phyloP scores from a whole-genome alignment of 2,113 vertebrate genomes.

The Aplodontia rufa region DNA sequence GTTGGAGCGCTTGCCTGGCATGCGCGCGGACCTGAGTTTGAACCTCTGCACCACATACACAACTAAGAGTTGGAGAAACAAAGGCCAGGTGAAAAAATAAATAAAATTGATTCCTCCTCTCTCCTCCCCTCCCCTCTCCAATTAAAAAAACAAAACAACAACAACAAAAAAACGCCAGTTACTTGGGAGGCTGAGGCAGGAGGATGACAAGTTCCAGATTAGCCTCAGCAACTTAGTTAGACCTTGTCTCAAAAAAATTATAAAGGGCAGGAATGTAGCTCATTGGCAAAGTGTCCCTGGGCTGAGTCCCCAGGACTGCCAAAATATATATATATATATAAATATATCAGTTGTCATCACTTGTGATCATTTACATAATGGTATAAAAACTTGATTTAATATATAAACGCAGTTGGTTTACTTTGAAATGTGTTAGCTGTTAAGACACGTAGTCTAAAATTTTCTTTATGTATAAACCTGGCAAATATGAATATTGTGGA shows the following conservation, averaged over 20 bases:
- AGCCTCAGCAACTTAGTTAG: not conserved
- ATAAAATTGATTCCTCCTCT: too few species aligned
- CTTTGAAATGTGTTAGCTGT: slow-evolving; percentile 30
- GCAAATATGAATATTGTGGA: not conserved
- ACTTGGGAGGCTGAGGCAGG: not conserved
- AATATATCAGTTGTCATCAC: not conserved
- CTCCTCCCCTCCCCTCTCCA: too few species aligned
- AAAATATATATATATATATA: too few species aligned
- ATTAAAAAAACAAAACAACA: too few species aligned
- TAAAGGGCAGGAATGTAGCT: not conserved
- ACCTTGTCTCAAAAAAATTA: not conserved
- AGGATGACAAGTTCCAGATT: not conserved
- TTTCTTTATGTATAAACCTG: not conserved
- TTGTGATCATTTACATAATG: slow-evolving; percentile 33
- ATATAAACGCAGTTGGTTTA: not conserved
- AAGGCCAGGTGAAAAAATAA: too few species aligned
- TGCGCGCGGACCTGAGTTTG: too few species aligned
- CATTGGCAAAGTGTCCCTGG: not conserved
- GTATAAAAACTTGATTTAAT: slow-evolving; percentile 34
- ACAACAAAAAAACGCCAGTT: too few species aligned
- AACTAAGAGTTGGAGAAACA: too few species aligned
- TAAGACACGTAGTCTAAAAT: not conserved
- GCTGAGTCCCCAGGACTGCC: too few species aligned
- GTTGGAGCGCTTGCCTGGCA: too few species aligned
- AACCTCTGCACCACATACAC: too few species aligned